Percentiles rank a stretch among this genome's conserved stretches.
Conservation (phyloP, 2,888 invertebrate genomes). For the Melinaea marsaeus region DNA sequence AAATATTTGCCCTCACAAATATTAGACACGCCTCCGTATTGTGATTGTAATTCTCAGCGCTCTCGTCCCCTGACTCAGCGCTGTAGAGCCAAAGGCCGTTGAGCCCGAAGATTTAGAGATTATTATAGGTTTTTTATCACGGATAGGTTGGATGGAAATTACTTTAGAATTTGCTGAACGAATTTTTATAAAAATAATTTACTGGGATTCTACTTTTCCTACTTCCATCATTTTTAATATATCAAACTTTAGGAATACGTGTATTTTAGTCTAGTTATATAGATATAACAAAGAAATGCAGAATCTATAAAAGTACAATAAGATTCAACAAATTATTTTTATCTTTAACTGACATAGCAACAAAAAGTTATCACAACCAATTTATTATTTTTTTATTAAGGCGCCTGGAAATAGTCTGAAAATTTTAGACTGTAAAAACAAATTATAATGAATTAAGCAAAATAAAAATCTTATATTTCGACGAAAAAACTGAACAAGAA, state of each 20-base stretch:
- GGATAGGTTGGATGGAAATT: neutral
- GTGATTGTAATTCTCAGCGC: slow-evolving; percentile 10
- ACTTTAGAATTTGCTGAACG: neutral
- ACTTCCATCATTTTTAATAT: no score
- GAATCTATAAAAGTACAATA: neutral
- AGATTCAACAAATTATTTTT: neutral
- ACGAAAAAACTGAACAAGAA: no score
- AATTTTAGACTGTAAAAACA: no score
- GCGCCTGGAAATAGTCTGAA: no score
- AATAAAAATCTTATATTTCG: no score
- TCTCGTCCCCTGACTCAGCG: slow-evolving; percentile 9
- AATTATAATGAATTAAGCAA: no score
- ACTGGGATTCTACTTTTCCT: no score
- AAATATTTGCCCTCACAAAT: neutral
- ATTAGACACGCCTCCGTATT: neutral
- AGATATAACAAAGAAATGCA: neutral
- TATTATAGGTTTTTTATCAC: slow-evolving; percentile 3
- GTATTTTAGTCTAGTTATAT: no score
- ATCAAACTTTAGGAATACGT: no score
- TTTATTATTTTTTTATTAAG: no score
- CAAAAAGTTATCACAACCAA: no score
- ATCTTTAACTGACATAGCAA: neutral
- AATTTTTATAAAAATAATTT: neutral
- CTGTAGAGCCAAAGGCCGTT: slow-evolving; percentile 4
- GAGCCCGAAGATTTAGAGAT: slow-evolving; percentile 6